Evolutionary conservation across 2,113 vertebrate genomes (phyloP), one percentile per base, ranked within the genome.

Genomic region (Nothoprocta perdicaria): DNA sequence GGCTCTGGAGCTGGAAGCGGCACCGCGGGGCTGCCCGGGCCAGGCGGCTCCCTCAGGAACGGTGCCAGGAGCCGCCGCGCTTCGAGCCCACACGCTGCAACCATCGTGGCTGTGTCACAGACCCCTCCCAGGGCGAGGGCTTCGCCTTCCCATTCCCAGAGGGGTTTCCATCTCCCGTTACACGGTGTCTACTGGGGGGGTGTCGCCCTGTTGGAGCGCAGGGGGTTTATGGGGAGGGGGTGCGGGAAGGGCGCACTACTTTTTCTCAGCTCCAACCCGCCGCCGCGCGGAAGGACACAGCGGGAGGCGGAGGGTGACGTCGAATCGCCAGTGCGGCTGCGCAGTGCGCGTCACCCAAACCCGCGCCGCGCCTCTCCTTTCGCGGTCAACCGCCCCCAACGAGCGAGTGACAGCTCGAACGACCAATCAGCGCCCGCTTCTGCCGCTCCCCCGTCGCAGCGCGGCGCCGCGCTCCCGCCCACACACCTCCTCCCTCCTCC

Each of bases 251-350:
- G 0, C 1, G 77, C 69, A 81, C 86, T 88, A 78, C 23, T 84
- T 60, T 81, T 48, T 26, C 46, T 26, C 77, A 4, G 29, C 55
- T 57, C 33, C 27, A 33, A 16, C 17, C 46, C 6, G 8, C 1
- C 21, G 6, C n/a, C 0, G 27, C 11, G 76, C 73, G 73, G 80
- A 93, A 27, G 58, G 63, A 31, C 26, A 63, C 57, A 1, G 15
- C 1, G 2, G 0, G 1, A 2, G 1, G 5, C 2, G 0, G 6
- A 7, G 1, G 4, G 13, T 26, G 6, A 12, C 50, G 7, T 6
- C 13, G 23, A 2, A 0, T 2, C 26, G 0, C 2, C 2, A 3
- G 0, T 2, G 2, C 27, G 90, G 4, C 6, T 29, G 85, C 63
- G 90, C 76, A 0, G 38, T 19, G 48, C 58, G 4, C 8, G 9